Percentiles rank a stretch among this genome's conserved stretches.
phyloP scores from a whole-genome alignment of 2,113 vertebrate genomes.

The Oxyruncus cristatus region DNA sequence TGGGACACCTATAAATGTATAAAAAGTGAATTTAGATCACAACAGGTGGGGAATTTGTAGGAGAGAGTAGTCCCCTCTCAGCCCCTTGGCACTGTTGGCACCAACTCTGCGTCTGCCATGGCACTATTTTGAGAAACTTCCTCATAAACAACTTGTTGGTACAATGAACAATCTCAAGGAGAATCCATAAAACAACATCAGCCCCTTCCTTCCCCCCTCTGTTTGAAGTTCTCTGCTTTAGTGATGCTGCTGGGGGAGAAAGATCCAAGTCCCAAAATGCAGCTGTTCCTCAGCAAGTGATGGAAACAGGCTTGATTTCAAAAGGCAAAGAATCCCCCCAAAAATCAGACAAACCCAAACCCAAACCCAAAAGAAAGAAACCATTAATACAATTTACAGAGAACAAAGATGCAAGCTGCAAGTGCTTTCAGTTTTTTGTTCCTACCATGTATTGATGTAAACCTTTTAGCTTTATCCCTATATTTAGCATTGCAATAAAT shows the following conservation, averaged over 20 bases:
- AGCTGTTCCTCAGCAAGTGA: neutral
- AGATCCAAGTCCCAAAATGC: neutral
- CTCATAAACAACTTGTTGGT: neutral
- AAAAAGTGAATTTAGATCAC: neutral
- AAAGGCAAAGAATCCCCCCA: neutral
- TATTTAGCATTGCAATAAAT: conserved; percentile 6
- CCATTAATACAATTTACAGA: neutral
- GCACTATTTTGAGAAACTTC: neutral
- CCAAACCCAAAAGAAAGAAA: neutral
- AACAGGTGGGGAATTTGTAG: neutral
- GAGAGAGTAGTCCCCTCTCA: rapidly evolving
- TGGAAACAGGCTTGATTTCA: neutral
- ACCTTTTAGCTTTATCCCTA: neutral
- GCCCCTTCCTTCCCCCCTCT: neutral
- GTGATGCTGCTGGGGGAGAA: neutral
- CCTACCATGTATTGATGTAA: neutral
- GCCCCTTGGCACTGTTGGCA: neutral
- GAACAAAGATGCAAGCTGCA: neutral
- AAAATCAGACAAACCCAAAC: neutral
- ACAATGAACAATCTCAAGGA: neutral
- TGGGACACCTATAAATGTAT: neutral
- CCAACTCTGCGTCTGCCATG: neutral
- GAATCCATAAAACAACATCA: neutral
- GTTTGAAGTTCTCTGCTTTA: rapidly evolving
- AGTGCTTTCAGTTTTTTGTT: neutral